Evolutionary conservation across 2,113 vertebrate genomes (phyloP).

Genomic region (Hydropotes inermis): DNA sequence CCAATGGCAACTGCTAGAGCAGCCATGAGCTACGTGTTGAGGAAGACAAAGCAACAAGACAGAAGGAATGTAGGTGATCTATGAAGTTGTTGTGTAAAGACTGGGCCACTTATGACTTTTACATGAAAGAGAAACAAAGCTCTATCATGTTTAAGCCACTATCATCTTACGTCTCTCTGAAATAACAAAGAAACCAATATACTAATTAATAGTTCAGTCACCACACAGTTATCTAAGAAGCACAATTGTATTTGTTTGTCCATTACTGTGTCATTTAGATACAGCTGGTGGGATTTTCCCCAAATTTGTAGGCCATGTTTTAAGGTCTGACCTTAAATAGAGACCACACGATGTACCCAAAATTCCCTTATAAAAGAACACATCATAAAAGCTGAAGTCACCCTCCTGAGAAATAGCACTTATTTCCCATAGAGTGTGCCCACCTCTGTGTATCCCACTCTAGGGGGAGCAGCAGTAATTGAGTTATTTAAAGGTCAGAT

Average conservation of each 20-base stretch:
- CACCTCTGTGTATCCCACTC: not conserved
- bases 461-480: not conserved
- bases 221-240: not conserved
- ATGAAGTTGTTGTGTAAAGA: not conserved
- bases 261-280: slow-evolving; percentile 3
- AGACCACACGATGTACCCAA: not conserved
- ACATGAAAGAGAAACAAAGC: not conserved
- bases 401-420: not conserved
- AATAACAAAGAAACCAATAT: not conserved
- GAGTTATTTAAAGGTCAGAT: not conserved
- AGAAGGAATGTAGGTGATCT: not conserved
- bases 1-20: not conserved
- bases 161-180: not conserved
- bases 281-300: not conserved
- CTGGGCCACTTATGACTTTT: not conserved
- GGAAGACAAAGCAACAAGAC: not conserved
- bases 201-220: not conserved
- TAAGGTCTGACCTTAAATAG: slow-evolving; percentile 18
- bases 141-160: not conserved
- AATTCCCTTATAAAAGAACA: not conserved
- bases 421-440: not conserved
- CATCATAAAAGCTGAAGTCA: not conserved
- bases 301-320: not conserved
- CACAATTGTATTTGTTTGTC: not conserved
- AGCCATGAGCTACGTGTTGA: not conserved